These are phyloP conservation scores for Sakesphorus luctuosus DNA, from an alignment of 2,113 vertebrate genomes.

Conservation along the genomic window DNA sequence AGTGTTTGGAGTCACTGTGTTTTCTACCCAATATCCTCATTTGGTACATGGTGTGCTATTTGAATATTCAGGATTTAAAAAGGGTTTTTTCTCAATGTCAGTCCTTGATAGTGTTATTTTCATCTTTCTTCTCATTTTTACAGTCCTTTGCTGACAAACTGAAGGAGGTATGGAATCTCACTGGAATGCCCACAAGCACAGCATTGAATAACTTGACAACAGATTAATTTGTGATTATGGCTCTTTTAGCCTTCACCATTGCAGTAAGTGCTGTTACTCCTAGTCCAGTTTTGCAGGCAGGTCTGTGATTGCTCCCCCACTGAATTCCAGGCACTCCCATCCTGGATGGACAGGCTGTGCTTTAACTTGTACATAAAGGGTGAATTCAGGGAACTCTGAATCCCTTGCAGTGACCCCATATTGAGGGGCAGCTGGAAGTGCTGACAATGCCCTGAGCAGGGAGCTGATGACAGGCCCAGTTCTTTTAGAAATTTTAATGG, in stretches of 20 bases:
- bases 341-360: not conserved
- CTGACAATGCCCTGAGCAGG: not conserved
- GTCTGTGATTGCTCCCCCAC: not conserved
- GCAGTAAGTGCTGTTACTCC: not conserved
- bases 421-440: constrained; percentile 23
- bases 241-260: not conserved
- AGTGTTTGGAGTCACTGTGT: not conserved
- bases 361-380: not conserved
- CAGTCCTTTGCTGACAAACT: not conserved
- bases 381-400: not conserved
- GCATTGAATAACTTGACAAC: not conserved
- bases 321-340: not conserved
- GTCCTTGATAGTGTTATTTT: not conserved
- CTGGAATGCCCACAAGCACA: not conserved
- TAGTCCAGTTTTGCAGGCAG: not conserved
- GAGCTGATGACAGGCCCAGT: constrained; percentile 17
- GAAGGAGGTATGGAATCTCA: not conserved
- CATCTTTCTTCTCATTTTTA: not conserved
- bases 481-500: constrained; percentile 24
- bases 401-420: not conserved
- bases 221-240: not conserved
- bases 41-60: not conserved
- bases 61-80: not conserved
- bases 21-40: not conserved
- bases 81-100: not conserved